Percentiles rank a stretch among this genome's conserved stretches.
These are phyloP conservation scores for Ganaspis brasiliensis DNA, from an alignment of 2,888 invertebrate genomes.

Conservation along the genomic window DNA sequence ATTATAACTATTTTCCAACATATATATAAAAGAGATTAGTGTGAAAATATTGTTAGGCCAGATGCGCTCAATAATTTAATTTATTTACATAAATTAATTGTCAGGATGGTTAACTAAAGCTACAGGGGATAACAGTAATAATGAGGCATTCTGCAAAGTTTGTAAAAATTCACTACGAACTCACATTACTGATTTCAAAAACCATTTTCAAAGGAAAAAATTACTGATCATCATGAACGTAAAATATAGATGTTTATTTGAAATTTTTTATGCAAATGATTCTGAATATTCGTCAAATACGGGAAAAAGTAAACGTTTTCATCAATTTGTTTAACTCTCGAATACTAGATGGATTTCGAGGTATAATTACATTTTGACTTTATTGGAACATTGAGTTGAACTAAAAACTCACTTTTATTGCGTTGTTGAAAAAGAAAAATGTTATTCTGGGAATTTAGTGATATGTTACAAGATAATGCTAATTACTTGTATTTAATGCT, in stretches of 20 bases:
- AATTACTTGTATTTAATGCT: constrained; percentile 48
- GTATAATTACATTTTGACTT: constrained; percentile 55
- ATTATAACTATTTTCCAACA: too few relatives aligned
- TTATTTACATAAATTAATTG: not conserved
- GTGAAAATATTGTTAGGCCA: not conserved
- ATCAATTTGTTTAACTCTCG: constrained; percentile 54
- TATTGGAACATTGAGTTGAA: constrained; percentile 57
- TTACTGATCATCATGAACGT: not conserved
- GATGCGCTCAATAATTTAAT: not conserved
- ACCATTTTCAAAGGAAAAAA: constrained; percentile 32
- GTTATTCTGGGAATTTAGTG: constrained; percentile 45
- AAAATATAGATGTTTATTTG: not conserved
- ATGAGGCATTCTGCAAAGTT: constrained; percentile 41
- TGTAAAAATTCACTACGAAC: constrained; percentile 34
- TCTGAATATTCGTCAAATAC: not conserved
- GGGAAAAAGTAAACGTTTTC: not conserved
- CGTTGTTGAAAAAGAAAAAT: constrained; percentile 46
- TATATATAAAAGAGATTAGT: too few relatives aligned
- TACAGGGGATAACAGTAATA: not conserved
- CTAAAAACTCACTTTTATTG: constrained; percentile 52
- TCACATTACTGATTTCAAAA: constrained; percentile 44
- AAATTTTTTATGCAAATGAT: not conserved
- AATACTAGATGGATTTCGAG: constrained; percentile 60
- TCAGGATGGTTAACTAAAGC: constrained; percentile 21
- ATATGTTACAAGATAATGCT: constrained; percentile 51